Conservation (phyloP, 1,140 invertebrate species). For the Hyles vespertilio region DNA sequence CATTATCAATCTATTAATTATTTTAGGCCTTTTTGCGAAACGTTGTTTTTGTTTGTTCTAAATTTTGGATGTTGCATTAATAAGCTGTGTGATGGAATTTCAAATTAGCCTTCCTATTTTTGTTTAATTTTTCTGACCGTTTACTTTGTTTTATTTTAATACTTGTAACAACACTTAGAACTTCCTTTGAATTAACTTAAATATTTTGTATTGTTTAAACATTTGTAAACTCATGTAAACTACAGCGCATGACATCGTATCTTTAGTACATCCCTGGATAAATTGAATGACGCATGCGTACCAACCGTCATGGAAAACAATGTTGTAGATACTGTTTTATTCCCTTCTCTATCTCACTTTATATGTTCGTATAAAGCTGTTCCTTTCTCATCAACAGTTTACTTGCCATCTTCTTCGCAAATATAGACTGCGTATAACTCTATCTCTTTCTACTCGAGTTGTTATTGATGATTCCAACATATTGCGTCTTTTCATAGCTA, state of each 20-base stretch:
- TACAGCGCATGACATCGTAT: background rate
- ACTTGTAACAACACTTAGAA: no score
- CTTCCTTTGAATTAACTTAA: no score
- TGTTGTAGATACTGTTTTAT: slow-evolving; percentile 54
- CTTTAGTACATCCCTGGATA: slow-evolving; percentile 43
- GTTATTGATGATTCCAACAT: slow-evolving; percentile 37
- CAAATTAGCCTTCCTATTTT: no score
- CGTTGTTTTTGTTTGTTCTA: background rate
- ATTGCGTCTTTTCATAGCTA: background rate
- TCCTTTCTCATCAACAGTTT: slow-evolving; percentile 37
- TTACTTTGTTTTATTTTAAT: no score
- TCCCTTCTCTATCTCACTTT: slow-evolving; percentile 37
- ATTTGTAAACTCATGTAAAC: no score
- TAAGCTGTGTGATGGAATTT: no score
- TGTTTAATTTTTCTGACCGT: no score
- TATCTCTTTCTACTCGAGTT: slow-evolving; percentile 37
- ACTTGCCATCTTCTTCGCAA: slow-evolving; percentile 28
- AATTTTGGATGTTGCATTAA: background rate
- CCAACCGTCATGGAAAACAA: slow-evolving; percentile 55
- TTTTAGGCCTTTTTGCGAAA: background rate
- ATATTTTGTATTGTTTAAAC: no score
- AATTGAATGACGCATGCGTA: slow-evolving; percentile 66
- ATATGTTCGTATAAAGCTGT: slow-evolving; percentile 5
- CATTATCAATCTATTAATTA: background rate
- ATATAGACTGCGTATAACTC: slow-evolving; percentile 11